These are phyloP conservation scores for Danionella dracula DNA, from an alignment of 2,797 vertebrate genomes.

Conservation along the genomic window DNA sequence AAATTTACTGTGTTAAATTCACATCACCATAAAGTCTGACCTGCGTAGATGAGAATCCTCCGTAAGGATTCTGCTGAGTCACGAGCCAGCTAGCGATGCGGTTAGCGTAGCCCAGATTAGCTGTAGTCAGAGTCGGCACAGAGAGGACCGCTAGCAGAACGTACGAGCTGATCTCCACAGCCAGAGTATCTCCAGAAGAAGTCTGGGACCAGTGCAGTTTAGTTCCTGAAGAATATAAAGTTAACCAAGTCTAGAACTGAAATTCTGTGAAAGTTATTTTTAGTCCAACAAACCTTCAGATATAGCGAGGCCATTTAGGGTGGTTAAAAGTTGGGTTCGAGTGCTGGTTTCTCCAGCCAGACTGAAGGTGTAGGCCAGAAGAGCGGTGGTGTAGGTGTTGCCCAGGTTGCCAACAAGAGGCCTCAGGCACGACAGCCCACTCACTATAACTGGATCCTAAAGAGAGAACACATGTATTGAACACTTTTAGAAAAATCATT, in stretches of 20 bases:
- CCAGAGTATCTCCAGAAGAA: conserved; percentile 40
- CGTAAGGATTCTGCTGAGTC: conserved; percentile 55
- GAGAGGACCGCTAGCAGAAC: conserved; percentile 58
- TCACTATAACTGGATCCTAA: neutral
- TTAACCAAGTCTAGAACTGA: too few relatives aligned
- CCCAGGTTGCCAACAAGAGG: neutral
- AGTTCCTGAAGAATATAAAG: neutral
- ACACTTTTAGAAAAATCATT: too few relatives aligned
- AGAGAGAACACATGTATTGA: too few relatives aligned
- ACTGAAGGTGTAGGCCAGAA: neutral
- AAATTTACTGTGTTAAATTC: too few relatives aligned
- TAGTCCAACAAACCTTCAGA: neutral
- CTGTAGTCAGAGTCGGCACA: conserved; percentile 38
- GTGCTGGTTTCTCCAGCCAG: neutral
- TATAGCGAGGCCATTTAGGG: neutral
- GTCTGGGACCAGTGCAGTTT: neutral
- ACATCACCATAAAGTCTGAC: neutral
- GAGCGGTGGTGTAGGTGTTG: neutral
- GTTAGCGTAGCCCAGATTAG: conserved; percentile 49
- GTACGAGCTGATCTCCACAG: conserved; percentile 63
- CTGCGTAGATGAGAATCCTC: conserved; percentile 62
- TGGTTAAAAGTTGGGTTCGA: neutral
- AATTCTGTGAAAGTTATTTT: too few relatives aligned
- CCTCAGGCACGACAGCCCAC: neutral
- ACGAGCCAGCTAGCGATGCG: conserved; percentile 55